Evolutionary conservation across 1,140 invertebrate species (phyloP).

Genomic region (Drosophila quadrilineata): DNA sequence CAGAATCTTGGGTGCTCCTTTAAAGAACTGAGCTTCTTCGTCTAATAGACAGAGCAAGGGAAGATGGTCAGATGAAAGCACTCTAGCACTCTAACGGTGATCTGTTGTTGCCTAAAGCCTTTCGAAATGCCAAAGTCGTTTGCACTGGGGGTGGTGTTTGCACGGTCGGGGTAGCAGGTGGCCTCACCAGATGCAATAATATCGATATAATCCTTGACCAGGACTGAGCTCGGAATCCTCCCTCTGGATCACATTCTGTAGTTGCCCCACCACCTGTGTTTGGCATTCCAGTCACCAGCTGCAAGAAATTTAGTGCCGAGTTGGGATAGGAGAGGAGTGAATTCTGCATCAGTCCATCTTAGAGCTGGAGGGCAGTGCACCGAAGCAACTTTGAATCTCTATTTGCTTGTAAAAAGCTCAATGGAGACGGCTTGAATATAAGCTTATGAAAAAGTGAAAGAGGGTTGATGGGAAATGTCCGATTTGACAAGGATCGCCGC

Average conservation of each 20-base stretch:
- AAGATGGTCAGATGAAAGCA: neutral
- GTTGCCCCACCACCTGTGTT: neutral
- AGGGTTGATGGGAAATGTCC: neutral
- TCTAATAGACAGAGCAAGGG: neutral
- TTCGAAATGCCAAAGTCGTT: no score
- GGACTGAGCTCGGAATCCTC: neutral
- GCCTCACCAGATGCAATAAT: neutral
- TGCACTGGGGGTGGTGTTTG: neutral
- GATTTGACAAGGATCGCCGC: neutral
- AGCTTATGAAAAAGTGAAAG: neutral
- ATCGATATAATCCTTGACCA: neutral
- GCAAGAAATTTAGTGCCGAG: neutral
- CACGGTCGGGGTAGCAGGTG: neutral
- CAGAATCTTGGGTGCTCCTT: no score
- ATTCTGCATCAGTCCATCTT: neutral
- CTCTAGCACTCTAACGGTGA: neutral
- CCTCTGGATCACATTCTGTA: neutral
- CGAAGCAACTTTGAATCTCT: constrained; percentile 28
- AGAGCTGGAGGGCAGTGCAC: constrained; percentile 31
- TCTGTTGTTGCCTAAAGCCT: neutral
- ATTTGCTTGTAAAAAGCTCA: neutral
- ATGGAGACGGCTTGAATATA: neutral
- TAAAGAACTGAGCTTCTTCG: neutral
- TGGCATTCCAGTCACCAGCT: neutral
- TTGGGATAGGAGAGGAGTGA: no score